phyloP scores from a whole-genome alignment of 2,113 vertebrate species.

The Neogale vison region DNA sequence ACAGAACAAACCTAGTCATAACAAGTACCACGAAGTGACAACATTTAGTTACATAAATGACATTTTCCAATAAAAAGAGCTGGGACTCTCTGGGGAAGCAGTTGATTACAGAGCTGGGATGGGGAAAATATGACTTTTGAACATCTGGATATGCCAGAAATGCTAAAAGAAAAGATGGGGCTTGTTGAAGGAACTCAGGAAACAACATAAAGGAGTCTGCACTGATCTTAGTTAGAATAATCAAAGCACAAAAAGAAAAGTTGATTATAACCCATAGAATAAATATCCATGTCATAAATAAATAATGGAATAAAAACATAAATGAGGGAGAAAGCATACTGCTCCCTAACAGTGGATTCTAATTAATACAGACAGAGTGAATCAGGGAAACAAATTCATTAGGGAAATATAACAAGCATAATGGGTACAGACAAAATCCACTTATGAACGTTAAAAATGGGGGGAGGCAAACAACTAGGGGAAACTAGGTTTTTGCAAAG shows the following conservation, averaged over 20 bases:
- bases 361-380: background rate
- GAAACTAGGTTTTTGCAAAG: background rate
- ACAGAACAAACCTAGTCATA: background rate
- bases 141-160: background rate
- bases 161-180: background rate
- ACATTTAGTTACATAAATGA: background rate
- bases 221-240: background rate
- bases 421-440: background rate
- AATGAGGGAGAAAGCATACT: background rate
- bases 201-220: background rate
- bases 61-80: background rate
- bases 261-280: background rate
- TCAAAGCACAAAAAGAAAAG: background rate
- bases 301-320: background rate
- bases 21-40: background rate
- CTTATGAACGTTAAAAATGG: background rate
- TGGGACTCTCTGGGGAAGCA: background rate
- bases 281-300: background rate
- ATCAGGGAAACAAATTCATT: background rate
- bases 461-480: background rate
- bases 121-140: background rate
- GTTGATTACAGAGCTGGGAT: background rate
- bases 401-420: background rate
- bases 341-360: background rate
- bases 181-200: background rate